Base-by-base conservation (phyloP, 2,113 vertebrate species). In the Steatornis caripensis region DNA sequence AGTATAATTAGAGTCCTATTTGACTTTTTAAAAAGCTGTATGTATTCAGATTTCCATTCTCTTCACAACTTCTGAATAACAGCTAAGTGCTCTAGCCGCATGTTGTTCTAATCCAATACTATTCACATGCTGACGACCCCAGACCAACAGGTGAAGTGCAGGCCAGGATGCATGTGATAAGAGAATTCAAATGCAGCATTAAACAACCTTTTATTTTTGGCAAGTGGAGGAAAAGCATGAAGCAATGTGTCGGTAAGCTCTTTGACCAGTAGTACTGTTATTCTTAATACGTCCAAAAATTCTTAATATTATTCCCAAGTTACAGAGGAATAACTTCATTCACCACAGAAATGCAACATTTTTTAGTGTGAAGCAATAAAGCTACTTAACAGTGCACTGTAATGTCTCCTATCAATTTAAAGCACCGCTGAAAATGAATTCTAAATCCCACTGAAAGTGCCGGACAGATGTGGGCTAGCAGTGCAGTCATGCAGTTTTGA, bases 21-120 rank as follows among this genome's bases (percentile, higher is more conserved):
- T 95, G 93, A 96, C 95, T 97, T 97, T 96, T 98, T 92, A 95
- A 97, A 97, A 98, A 90, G 95, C 94, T 93, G 65, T 89, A 85
- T 39, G 87, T 77, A 91, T 87, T 75, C 48, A 94, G 57, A 96
- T 95, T 97, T 88, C 82, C 90, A 92, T 95, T 91, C 81, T 95
- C 95, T 89, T 74, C 6, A 2, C 80, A 84, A 93, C 95, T 96
- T 84, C 77, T 91, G 87, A 96, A 87, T 36, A 97, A 82, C 24
- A 95, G 75, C 87, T 93, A 90, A 92, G 80, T 82, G 65, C 72
- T 96, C 43, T 60, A 86, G 86, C 48, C 24, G 0, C 77, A 64
- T 13, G 80, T 83, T 96, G 84, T 75, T 96, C 92, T 90, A 81
- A 85, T 84, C 70, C 89, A 87, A 22, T 54, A 70, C 85, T 65